A percentile compares a stretch with the other conserved stretches of the same genome.
phyloP scores from a whole-genome alignment of 2,797 vertebrate species.

The Sebastes trivittatus region DNA sequence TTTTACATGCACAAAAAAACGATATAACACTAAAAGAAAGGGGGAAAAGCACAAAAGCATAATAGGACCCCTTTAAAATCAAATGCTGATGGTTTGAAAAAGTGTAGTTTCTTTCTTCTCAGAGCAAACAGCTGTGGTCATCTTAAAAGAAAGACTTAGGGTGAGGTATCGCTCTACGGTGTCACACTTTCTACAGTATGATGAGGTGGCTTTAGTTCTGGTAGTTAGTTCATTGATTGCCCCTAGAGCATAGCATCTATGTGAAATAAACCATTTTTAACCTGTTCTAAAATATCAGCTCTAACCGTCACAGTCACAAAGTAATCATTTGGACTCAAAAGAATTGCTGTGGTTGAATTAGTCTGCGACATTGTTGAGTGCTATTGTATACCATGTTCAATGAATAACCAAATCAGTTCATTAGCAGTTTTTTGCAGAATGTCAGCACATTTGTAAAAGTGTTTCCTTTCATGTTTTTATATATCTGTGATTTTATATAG shows the following conservation, averaged over 20 bases:
- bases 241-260: not conserved
- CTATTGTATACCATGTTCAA: conserved; percentile 14
- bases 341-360: conserved; percentile 4
- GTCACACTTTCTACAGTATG: not conserved
- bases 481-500: conserved; percentile 64
- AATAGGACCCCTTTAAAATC: not conserved
- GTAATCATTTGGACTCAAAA: conserved; percentile 1
- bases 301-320: not conserved
- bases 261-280: conserved; percentile 14
- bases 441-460: conserved; percentile 48
- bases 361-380: not conserved
- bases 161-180: not conserved
- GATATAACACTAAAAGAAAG: too few relatives aligned
- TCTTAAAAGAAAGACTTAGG: conserved; percentile 3
- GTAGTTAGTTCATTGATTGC: not conserved
- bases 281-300: not conserved
- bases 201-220: not conserved
- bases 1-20: too few relatives aligned
- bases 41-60: too few relatives aligned
- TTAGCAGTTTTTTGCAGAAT: conserved; percentile 45
- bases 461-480: conserved; percentile 41
- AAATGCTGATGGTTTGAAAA: not conserved
- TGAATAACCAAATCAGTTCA: conserved; percentile 44
- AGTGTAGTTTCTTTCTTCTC: not conserved
- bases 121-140: not conserved